These are phyloP conservation scores for Chydorus sphaericus DNA, from an alignment of 2,888 invertebrate genomes.

Conservation along the genomic window DNA sequence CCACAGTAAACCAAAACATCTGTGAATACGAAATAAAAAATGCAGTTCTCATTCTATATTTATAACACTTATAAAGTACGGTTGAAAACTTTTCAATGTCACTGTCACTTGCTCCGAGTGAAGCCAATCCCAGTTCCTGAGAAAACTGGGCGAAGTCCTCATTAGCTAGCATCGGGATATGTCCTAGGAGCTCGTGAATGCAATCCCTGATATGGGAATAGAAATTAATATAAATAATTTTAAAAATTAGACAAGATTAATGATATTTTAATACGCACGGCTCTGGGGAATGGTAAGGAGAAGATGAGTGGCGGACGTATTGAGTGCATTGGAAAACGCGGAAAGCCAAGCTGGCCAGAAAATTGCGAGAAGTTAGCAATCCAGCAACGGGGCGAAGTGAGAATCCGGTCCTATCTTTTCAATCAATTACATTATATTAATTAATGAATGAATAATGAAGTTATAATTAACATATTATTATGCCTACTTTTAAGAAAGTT, in stretches of 20 bases:
- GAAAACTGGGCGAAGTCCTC: slow-evolving; percentile 97
- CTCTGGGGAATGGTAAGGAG: slow-evolving; percentile 98
- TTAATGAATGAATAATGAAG: not conserved
- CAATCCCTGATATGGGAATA: slow-evolving; percentile 53
- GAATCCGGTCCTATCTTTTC: slow-evolving; percentile 65
- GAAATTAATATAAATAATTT: slow-evolving; percentile 20
- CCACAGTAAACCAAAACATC: slow-evolving; percentile 98
- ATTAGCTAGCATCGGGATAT: slow-evolving; percentile 94
- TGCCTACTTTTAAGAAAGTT: slow-evolving; percentile 61
- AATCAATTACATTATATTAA: not conserved
- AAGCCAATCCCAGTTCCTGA: slow-evolving; percentile 96
- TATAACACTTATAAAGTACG: slow-evolving; percentile 43
- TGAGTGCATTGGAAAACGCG: slow-evolving; percentile 99
- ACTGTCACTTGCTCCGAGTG: slow-evolving; percentile 90
- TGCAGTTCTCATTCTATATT: not conserved
- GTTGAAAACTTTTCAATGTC: slow-evolving; percentile 98
- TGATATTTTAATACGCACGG: slow-evolving; percentile 58
- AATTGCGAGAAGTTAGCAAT: slow-evolving; percentile 89
- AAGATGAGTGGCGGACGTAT: slow-evolving; percentile 93
- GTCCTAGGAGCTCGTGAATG: slow-evolving; percentile 94
- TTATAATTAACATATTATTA: too few species aligned
- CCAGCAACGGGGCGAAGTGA: slow-evolving; percentile 94
- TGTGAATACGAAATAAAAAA: slow-evolving; percentile 30
- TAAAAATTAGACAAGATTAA: not conserved
- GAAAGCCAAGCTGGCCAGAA: slow-evolving; percentile 94